phyloP scores from a whole-genome alignment of 2,888 invertebrate species.

The Slavum lentiscoides region DNA sequence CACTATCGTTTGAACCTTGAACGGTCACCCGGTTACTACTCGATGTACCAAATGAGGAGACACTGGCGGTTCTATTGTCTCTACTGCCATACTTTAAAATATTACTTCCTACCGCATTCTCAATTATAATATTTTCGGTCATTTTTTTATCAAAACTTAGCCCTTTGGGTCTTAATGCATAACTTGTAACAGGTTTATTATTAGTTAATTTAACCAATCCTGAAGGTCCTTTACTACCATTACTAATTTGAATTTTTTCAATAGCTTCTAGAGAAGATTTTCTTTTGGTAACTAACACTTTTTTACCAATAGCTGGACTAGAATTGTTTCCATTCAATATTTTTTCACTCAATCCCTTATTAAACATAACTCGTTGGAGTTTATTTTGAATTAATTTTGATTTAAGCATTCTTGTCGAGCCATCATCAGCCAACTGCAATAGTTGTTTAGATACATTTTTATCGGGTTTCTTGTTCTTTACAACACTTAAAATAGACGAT shows the following conservation, averaged over 20 bases:
- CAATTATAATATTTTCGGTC: background rate
- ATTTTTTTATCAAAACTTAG: background rate
- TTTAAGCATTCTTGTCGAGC: background rate
- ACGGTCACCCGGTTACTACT: background rate
- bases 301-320: background rate
- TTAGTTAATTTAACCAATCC: background rate
- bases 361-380: background rate
- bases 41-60: background rate
- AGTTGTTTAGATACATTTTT: constrained; percentile 4
- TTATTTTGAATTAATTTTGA: constrained; percentile 17
- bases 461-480: background rate
- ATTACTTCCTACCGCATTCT: background rate
- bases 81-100: background rate
- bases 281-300: background rate
- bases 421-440: background rate
- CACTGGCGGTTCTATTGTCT: background rate
- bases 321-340: constrained; percentile 9
- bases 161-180: constrained; percentile 19
- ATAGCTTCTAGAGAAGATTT: background rate
- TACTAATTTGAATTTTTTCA: background rate
- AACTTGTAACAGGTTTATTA: constrained; percentile 7
- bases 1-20: background rate
- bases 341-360: background rate
- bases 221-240: background rate
- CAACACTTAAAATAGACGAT: background rate